A percentile compares a stretch with the other conserved stretches of the same genome.
These are phyloP conservation scores for Clarias pachynema DNA, from an alignment of 2,797 vertebrate species.

Conservation along the genomic window DNA sequence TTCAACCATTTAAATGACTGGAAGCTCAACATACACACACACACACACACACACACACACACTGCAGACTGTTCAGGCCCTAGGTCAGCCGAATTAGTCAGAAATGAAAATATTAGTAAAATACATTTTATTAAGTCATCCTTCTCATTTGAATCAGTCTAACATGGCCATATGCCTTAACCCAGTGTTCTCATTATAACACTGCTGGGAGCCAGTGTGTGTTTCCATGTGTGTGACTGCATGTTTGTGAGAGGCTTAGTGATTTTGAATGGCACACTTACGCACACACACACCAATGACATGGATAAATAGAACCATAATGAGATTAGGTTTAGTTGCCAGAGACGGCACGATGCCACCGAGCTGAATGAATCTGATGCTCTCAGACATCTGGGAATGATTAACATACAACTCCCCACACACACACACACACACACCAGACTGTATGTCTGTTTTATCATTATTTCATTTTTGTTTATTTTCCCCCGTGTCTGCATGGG, in stretches of 20 bases:
- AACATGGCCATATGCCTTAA: conserved; percentile 49
- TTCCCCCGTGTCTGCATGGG: not conserved
- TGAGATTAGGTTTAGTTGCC: conserved; percentile 56
- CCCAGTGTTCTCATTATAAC: conserved; percentile 60
- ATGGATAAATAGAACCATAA: conserved; percentile 51
- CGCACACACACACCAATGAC: conserved; percentile 1
- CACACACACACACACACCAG: not conserved
- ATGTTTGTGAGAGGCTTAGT: conserved; percentile 13
- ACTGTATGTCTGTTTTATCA: not conserved
- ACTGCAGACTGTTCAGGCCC: conserved; percentile 18
- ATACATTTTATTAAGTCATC: conserved; percentile 54
- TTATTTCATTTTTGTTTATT: not conserved
- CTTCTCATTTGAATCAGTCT: conserved; percentile 49
- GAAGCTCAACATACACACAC: not conserved
- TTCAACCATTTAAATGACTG: not conserved
- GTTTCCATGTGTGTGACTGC: conserved; percentile 36
- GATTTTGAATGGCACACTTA: conserved; percentile 19
- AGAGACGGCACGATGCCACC: conserved; percentile 45
- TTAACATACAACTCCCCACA: conserved; percentile 32
- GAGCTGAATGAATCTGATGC: conserved; percentile 46
- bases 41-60: conserved; percentile 18
- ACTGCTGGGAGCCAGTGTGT: conserved; percentile 51
- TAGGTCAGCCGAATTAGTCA: conserved; percentile 49
- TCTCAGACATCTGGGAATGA: conserved; percentile 45
- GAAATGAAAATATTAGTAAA: conserved; percentile 53